These are phyloP conservation scores for Pecten maximus DNA, from an alignment of 2,888 invertebrate genomes.

Conservation along the genomic window DNA sequence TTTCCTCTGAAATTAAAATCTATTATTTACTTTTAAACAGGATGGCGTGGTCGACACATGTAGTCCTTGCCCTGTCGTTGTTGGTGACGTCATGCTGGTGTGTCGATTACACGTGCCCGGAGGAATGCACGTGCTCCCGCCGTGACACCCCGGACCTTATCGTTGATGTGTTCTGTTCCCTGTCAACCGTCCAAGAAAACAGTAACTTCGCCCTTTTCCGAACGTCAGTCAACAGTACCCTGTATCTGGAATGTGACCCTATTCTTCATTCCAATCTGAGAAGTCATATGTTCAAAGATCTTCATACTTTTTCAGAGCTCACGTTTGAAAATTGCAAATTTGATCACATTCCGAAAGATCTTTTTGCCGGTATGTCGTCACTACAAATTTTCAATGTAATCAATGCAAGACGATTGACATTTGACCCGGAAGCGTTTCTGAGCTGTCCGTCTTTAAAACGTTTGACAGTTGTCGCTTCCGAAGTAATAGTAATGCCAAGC, in stretches of 20 bases:
- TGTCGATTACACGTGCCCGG: slow-evolving; percentile 46
- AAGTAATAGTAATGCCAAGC: slow-evolving; percentile 40
- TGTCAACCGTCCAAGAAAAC: slow-evolving; percentile 25
- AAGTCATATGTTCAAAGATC: slow-evolving; percentile 42
- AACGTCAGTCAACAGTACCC: slow-evolving; percentile 44
- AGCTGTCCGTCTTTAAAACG: slow-evolving; percentile 33
- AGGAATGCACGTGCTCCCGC: slow-evolving; percentile 48
- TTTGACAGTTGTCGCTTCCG: slow-evolving; percentile 44
- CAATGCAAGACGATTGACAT: slow-evolving; percentile 40
- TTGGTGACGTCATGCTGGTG: slow-evolving; percentile 20
- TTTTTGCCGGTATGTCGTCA: slow-evolving; percentile 41
- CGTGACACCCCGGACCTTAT: slow-evolving; percentile 44
- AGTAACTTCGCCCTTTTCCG: slow-evolving; percentile 48
- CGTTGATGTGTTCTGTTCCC: slow-evolving; percentile 49
- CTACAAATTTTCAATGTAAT: slow-evolving; percentile 42
- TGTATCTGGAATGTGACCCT: slow-evolving; percentile 43
- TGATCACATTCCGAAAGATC: slow-evolving; percentile 44
- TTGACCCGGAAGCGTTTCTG: slow-evolving; percentile 43
- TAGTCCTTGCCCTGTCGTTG: not conserved
- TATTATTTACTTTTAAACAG: not conserved
- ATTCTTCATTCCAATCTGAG: slow-evolving; percentile 38
- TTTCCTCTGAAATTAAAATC: not conserved
- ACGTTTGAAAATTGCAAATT: slow-evolving; percentile 46
- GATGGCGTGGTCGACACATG: not conserved
- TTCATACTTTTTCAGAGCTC: slow-evolving; percentile 44